These are phyloP conservation scores for Biston stratarius DNA, from an alignment of 2,888 invertebrate genomes.

Conservation along the genomic window DNA sequence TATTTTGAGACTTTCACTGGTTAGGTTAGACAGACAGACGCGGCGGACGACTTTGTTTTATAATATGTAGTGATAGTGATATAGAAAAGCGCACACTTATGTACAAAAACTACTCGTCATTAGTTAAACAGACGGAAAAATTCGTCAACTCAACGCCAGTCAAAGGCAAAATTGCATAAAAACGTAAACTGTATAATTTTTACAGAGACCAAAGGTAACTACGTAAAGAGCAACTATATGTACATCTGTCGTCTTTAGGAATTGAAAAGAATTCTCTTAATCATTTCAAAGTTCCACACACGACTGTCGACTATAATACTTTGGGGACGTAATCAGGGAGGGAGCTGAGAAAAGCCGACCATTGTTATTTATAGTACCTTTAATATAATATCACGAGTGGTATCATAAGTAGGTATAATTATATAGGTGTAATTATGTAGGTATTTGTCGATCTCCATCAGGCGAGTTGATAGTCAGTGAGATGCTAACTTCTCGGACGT, in stretches of 20 bases:
- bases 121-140: conserved; percentile 19
- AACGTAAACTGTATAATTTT: conserved; percentile 24
- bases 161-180: conserved; percentile 18
- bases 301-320: conserved; percentile 15
- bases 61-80: no score
- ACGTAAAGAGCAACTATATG: conserved; percentile 35
- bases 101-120: not conserved
- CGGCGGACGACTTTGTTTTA: no score
- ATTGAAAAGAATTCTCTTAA: conserved; percentile 31
- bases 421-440: no score
- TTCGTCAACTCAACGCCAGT: conserved; percentile 1
- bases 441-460: no score
- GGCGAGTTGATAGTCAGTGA: no score
- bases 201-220: conserved; percentile 22
- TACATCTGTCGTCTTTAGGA: conserved; percentile 20
- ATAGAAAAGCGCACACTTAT: no score
- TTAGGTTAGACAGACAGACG: no score
- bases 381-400: no score
- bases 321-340: conserved; percentile 19
- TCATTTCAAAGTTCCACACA: conserved; percentile 35
- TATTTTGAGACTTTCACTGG: no score
- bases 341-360: not conserved
- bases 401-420: not conserved
- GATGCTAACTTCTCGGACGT: no score
- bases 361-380: not conserved